Percentiles rank a stretch among this genome's conserved stretches.
Evolutionary conservation across 2,888 invertebrate species (phyloP).

Genomic region (Sinelater perroti): DNA sequence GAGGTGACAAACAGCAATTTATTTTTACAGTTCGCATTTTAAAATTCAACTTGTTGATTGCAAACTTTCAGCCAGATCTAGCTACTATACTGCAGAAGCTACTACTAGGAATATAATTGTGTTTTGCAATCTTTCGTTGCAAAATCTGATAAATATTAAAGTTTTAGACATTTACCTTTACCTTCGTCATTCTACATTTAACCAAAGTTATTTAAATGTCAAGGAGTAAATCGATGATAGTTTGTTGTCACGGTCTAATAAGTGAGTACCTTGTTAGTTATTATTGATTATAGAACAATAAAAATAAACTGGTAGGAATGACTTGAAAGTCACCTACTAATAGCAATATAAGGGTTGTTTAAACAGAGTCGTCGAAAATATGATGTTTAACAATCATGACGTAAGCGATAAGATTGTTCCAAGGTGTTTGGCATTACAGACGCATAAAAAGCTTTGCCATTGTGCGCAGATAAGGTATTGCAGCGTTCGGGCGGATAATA

Average conservation of each 20-base stretch:
- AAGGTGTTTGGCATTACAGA: too few species aligned
- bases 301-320: neutral
- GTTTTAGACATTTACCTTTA: slow-evolving; percentile 19
- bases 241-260: slow-evolving; percentile 24
- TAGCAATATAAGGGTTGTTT: too few species aligned
- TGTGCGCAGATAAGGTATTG: too few species aligned
- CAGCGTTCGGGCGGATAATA: too few species aligned
- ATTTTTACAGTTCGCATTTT: too few species aligned
- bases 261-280: slow-evolving; percentile 15
- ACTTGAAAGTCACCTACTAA: too few species aligned
- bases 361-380: too few species aligned
- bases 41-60: too few species aligned
- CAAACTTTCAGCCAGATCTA: neutral
- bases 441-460: too few species aligned
- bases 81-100: neutral
- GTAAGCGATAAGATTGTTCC: too few species aligned
- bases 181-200: slow-evolving; percentile 3
- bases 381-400: too few species aligned
- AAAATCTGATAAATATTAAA: slow-evolving; percentile 19
- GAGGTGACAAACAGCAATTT: neutral
- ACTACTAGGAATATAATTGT: neutral
- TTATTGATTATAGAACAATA: neutral
- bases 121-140: slow-evolving; percentile 2
- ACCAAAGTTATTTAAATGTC: slow-evolving; percentile 16
- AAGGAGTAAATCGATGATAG: slow-evolving; percentile 19